These are phyloP conservation scores for Siniperca obscura DNA, from an alignment of 2,797 vertebrate species.

Conservation along the genomic window DNA sequence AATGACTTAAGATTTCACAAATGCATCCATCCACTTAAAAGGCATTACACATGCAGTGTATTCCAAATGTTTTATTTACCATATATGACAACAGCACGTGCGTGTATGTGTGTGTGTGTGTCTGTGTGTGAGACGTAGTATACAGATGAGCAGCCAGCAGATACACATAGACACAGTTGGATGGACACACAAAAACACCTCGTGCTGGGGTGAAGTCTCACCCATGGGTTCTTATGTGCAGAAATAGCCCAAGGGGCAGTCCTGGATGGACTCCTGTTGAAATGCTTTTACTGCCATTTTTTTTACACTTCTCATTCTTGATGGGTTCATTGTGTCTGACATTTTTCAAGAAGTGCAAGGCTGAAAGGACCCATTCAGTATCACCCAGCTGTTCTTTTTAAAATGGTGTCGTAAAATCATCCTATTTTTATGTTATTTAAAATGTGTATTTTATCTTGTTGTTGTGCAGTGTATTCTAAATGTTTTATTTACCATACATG, in stretches of 20 bases:
- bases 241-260: conserved; percentile 57
- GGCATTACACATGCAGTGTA: neutral
- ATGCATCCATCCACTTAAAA: conserved; percentile 27
- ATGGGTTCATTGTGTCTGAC: conserved; percentile 71
- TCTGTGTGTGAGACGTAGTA: conserved; percentile 42
- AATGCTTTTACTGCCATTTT: conserved; percentile 76
- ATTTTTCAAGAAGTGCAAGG: conserved; percentile 40
- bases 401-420: conserved; percentile 6
- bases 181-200: conserved; percentile 36
- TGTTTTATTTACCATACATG: conserved; percentile 19
- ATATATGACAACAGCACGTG: no score
- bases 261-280: conserved; percentile 52
- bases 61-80: conserved; percentile 23
- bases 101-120: no score
- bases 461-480: neutral
- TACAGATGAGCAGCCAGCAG: conserved; percentile 48
- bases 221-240: conserved; percentile 34
- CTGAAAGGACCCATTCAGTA: conserved; percentile 34
- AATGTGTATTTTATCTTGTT: neutral
- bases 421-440: neutral
- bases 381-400: conserved; percentile 28
- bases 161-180: conserved; percentile 48
- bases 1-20: conserved; percentile 41
- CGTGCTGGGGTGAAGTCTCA: conserved; percentile 28
- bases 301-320: conserved; percentile 54